Evolutionary conservation across 1,140 invertebrate species (phyloP).

Genomic region (Physella acuta): DNA sequence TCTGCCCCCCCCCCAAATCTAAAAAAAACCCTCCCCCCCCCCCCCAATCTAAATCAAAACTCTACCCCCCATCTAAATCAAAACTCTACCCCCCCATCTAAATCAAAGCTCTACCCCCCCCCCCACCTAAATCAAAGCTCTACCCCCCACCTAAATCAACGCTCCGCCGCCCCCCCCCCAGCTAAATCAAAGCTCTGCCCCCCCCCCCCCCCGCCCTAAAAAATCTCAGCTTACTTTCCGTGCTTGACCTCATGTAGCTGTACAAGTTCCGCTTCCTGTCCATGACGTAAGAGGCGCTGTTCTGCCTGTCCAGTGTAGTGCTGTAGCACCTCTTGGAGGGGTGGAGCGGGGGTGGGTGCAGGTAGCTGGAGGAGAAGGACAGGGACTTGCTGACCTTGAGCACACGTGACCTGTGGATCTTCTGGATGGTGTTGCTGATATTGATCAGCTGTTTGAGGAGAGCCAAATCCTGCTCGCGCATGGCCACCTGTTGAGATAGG

Average conservation of each 20-base stretch:
- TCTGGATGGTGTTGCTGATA: slow-evolving; percentile 31
- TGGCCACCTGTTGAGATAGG: slow-evolving; percentile 30
- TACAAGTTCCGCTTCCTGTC: background rate
- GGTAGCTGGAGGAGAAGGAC: slow-evolving; percentile 5
- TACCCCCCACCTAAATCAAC: background rate
- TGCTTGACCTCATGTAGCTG: background rate
- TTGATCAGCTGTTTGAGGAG: slow-evolving; percentile 36
- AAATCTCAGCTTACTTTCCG: background rate
- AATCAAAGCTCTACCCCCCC: too few relatives aligned
- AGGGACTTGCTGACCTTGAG: slow-evolving; percentile 6
- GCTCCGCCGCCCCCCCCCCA: background rate
- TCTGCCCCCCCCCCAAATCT: too few relatives aligned
- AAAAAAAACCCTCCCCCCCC: too few relatives aligned
- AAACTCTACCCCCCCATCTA: too few relatives aligned
- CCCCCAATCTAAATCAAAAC: too few relatives aligned
- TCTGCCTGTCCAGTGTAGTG: background rate
- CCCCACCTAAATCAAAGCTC: too few relatives aligned
- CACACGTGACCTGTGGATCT: slow-evolving; percentile 2
- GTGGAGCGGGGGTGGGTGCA: background rate
- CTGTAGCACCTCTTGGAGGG: background rate
- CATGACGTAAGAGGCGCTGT: background rate
- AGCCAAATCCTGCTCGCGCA: slow-evolving; percentile 31
- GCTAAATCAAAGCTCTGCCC: background rate
- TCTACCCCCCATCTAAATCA: too few relatives aligned
- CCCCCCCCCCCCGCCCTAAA: background rate